Evolutionary conservation across 1,140 invertebrate genomes (phyloP), one percentile per base, ranked within the genome.

Genomic region (Oncopodura yosiiana): DNA sequence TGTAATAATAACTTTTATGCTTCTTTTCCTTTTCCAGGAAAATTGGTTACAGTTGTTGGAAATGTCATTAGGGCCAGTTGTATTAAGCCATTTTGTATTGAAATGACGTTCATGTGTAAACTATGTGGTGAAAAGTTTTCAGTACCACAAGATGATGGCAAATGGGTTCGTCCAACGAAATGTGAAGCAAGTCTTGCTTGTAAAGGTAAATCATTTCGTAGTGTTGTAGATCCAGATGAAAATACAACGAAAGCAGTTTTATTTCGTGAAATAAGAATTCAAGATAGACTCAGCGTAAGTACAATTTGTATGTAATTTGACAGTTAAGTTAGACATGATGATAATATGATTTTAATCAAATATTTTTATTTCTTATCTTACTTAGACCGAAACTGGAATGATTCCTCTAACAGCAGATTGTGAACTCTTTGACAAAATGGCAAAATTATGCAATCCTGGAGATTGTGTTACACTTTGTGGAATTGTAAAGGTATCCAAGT

Each of bases 381-480:
- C 78, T 76, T 77, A 55, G 77, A 82, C 63, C 77, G 75, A 61
- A n/a, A n/a, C n/a, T n/a, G 88, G 87, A 19, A 75, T 84, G 58
- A 82, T 91, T 61, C 89, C 89, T n/a, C 71, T 84, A 64, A 84
- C 82, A 56, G 73, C 94, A 30, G 90, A 95, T 69, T 84, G 91
- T 68, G 87, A 93, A 71, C 71, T 96, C 21, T 77, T 79, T 23
- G 79, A 84, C 63, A 87, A 94, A 74, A 74, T 95, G 39, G 86
- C 93, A n/a, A 84, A 88, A 63, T 75, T 75, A 16, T 90, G 89
- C 65, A 78, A 84, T 56, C 86, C 91, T 23, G 94, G 92, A 8
- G 89, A 95, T 75, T 80, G 88, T 66, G 78, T 95, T 1, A 85
- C 82, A 16, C 72, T 96, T 9, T 86, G 84, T 57, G 94, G 92